phyloP scores from a whole-genome alignment of 37 sponge, comb jelly and placozoan genomes.

The Hormiphora californensis region DNA sequence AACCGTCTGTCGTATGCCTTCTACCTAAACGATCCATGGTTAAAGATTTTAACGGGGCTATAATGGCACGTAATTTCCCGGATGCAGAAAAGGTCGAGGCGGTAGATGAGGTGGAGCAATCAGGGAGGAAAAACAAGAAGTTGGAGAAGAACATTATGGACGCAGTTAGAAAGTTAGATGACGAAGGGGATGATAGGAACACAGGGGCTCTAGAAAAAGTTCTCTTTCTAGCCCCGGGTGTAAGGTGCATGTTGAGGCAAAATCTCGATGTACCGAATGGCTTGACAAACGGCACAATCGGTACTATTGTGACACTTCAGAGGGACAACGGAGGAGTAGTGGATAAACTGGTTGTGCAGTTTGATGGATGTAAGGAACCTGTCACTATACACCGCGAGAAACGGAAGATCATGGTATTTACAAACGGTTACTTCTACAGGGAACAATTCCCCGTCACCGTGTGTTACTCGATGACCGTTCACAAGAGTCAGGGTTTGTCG shows the following conservation, averaged over 20 bases:
- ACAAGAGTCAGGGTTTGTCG: conserved; percentile 60
- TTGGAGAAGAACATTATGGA: not conserved
- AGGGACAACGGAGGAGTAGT: not conserved
- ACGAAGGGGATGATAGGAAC: conserved; percentile 63
- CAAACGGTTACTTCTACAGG: conserved; percentile 54
- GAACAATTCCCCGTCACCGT: conserved; percentile 60
- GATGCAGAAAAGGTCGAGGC: conserved; percentile 10
- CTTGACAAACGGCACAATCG: conserved; percentile 65
- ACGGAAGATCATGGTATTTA: conserved; percentile 57
- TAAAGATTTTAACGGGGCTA: conserved; percentile 54
- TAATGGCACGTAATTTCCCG: conserved; percentile 22
- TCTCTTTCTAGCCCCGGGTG: conserved; percentile 60
- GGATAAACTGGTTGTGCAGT: conserved; percentile 53
- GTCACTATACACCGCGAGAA: conserved; percentile 43
- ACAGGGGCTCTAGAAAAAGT: conserved; percentile 63
- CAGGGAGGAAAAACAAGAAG: too few species aligned
- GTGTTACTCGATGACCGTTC: conserved; percentile 59
- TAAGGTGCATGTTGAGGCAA: conserved; percentile 62
- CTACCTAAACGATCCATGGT: conserved; percentile 55
- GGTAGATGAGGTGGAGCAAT: conserved; percentile 63
- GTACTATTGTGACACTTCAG: conserved; percentile 46
- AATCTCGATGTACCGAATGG: conserved; percentile 58
- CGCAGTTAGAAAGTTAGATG: conserved; percentile 57
- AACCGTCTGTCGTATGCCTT: conserved; percentile 59
- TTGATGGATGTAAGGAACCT: conserved; percentile 51